These are phyloP conservation scores for Digitonthophagus gazella DNA, from an alignment of 2,888 invertebrate genomes.

Conservation along the genomic window DNA sequence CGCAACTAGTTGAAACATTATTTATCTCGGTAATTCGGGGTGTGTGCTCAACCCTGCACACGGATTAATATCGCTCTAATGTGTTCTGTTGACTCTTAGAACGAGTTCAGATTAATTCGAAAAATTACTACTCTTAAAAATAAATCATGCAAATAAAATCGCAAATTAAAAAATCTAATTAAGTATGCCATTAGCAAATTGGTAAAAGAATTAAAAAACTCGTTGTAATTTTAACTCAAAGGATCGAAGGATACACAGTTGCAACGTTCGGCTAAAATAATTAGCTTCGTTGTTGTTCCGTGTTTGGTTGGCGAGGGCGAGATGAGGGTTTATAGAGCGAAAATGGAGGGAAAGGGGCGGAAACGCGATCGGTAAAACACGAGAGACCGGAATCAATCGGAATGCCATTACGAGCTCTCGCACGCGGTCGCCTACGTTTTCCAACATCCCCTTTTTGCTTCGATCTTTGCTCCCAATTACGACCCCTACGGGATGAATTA, in stretches of 20 bases:
- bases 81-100: neutral
- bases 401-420: neutral
- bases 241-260: too few species aligned
- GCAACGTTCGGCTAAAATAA: neutral
- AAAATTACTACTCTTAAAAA: too few species aligned
- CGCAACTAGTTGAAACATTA: neutral
- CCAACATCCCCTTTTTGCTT: neutral
- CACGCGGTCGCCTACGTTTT: neutral
- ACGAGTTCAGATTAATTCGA: too few species aligned
- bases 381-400: neutral
- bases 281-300: neutral
- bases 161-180: too few species aligned
- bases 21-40: neutral
- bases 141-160: neutral
- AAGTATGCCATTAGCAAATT: too few species aligned
- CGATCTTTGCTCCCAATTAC: neutral
- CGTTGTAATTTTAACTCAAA: too few species aligned
- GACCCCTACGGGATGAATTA: neutral
- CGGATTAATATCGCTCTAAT: neutral
- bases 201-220: too few species aligned
- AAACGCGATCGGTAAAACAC: neutral
- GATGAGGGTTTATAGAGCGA: neutral
- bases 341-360: neutral
- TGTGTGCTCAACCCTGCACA: neutral
- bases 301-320: neutral